Evolutionary conservation across 2,888 invertebrate genomes (phyloP), one percentile per base, ranked within the genome.

Genomic region (Cataglyphis altisquamis): DNA sequence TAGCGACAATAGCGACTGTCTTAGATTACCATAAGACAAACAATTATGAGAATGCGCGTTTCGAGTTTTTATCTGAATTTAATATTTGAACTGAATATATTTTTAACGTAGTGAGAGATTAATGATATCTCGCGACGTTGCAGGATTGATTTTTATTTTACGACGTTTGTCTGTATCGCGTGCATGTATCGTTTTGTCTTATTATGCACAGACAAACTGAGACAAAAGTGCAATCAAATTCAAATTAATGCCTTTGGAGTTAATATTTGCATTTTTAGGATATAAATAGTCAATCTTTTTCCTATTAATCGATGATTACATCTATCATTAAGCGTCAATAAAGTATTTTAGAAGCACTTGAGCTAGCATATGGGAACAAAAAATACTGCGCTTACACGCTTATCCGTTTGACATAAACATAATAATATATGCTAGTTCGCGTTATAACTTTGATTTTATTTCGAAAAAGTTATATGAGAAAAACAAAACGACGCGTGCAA

Each of bases 1-100:
- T 52, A 67, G 86, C 81, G 88, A 88, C 88, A 88, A 88, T 88
- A 88, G 88, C 78, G 70, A 83, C 78, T 83, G 67, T 84, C 81
- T 52, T 67, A 73, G 25, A 64, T 18, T 78, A 57, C 45, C 60
- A 32, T 41, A 10, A 21, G 32, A 75, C 39, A 32, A 68, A 25
- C 21, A 45, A 70, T 57, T 60, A 45, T 21, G 36, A 45, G 29
- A 52, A 60, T 29, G 29, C 29, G 29, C 12, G 25, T 80, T 36
- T 48, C 60, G 60, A 72, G 18, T 48, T 36, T 70, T 45, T 25
- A 62, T 6, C 25, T 72, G 18, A 72, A 41, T 60, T 57, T 80
- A n/a, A 52, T n/a, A 52, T n/a, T 52, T 52, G 8, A 8, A n/a
- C 8, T 52, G 8, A 52, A 62, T 72, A 62, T 72, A 60, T 77